A percentile compares a stretch with the other conserved stretches of the same genome.
Conservation (phyloP, 2,113 vertebrate genomes). For the Ageneiosus marmoratus region DNA sequence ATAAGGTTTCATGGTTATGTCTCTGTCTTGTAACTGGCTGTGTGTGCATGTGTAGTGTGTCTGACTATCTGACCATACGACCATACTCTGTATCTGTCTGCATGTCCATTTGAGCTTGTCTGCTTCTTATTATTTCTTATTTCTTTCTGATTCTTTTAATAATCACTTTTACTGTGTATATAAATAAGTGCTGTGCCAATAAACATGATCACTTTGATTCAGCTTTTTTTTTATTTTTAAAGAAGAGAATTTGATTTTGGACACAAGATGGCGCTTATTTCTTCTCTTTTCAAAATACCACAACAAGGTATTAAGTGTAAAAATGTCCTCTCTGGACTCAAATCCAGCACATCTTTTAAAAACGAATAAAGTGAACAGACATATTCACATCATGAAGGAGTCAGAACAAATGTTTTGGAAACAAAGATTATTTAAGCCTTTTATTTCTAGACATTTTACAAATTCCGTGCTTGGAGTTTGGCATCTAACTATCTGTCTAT, state of each 20-base stretch:
- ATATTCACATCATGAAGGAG: too few species aligned
- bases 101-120: not conserved
- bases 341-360: not conserved
- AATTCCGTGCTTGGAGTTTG: not conserved
- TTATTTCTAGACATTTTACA: not conserved
- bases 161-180: not conserved
- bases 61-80: too few species aligned
- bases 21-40: not conserved
- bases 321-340: not conserved
- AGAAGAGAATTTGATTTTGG: constrained; percentile 31
- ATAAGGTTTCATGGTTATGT: constrained; percentile 44
- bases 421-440: not conserved
- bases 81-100: not conserved
- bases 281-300: not conserved
- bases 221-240: not conserved
- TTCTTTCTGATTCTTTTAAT: not conserved
- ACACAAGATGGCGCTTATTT: constrained; percentile 31
- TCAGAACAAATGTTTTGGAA: not conserved
- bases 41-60: not conserved
- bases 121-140: not conserved
- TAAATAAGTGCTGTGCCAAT: not conserved
- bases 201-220: not conserved
- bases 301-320: not conserved
- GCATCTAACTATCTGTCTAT: too few species aligned
- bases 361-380: not conserved